Evolutionary conservation across 2,888 invertebrate genomes (phyloP), one percentile per base, ranked within the genome.

Genomic region (Athetis lepigone): DNA sequence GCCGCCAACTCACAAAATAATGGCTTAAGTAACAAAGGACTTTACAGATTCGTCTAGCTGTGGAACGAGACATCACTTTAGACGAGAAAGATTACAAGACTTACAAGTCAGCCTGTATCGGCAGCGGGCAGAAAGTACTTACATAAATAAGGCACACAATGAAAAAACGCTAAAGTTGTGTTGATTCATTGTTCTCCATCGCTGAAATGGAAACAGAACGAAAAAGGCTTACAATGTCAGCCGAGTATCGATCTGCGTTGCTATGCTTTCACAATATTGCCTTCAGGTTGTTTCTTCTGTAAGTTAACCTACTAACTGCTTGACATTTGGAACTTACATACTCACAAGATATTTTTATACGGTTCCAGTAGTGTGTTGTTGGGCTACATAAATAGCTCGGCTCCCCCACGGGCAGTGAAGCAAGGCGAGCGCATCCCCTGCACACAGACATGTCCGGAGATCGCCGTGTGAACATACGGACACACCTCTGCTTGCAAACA

Each of bases 351-450:
- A 62, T 39, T 51, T 62, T 43, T 21, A 50, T 58, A 33, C 37
- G 27, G 23, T 45, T 33, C 50, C 51, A 52, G 42, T n/a, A n/a
- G n/a, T n/a, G n/a, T n/a, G n/a, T 37, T 39, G 33, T 42, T 51
- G 47, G 59, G 16, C 39, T 8, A 60, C 55, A 40, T 19, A 50
- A 59, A 71, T 72, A 71, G 57, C 51, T 13, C 16, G 11, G 21
- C 9, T 27, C 47, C 70, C 69, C 47, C 42, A 25, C n/a, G 13
- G 21, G 33, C 65, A 19, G 51, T 36, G 52, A 45, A 58, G 71
- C 71, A 23, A 43, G 8, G 9, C 47, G 51, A 27, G 40, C 37
- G 37, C 70, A 57, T 57, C 70, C 69, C 65, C 56, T 36, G 57
- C 43, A 23, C 29, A 16, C 19, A 19, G 39, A 40, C 11, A 60